Evolutionary conservation across 2,797 vertebrate species (phyloP).

Genomic region (Galaxias olidus): DNA sequence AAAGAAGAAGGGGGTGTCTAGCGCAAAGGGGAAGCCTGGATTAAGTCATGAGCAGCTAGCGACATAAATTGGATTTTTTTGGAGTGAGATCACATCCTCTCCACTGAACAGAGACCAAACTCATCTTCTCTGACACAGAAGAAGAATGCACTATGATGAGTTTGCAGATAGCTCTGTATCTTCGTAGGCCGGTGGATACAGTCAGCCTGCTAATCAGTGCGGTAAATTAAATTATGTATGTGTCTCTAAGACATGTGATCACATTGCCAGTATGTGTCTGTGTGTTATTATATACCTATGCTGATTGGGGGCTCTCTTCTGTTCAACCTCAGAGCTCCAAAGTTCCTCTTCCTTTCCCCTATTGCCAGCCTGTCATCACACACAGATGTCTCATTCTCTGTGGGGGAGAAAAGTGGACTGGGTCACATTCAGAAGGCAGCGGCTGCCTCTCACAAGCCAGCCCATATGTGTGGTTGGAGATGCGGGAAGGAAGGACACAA

Average conservation of each 20-base stretch:
- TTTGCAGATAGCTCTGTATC: slow-evolving; percentile 33
- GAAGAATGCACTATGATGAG: slow-evolving; percentile 29
- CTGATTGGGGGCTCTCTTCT: slow-evolving; percentile 52
- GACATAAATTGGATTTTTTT: slow-evolving; percentile 82
- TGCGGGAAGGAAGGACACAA: slow-evolving; percentile 66
- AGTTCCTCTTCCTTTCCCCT: slow-evolving; percentile 58
- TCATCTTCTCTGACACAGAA: slow-evolving; percentile 41
- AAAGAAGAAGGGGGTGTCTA: slow-evolving; percentile 27
- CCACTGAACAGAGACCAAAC: slow-evolving; percentile 72
- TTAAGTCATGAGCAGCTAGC: slow-evolving; percentile 75
- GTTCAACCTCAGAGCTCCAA: slow-evolving; percentile 56
- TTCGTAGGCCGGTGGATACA: background rate
- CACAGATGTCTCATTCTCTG: slow-evolving; percentile 58
- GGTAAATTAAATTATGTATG: slow-evolving; percentile 30
- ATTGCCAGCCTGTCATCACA: slow-evolving; percentile 50
- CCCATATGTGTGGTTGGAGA: slow-evolving; percentile 67
- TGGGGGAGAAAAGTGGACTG: slow-evolving; percentile 30
- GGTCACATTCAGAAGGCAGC: slow-evolving; percentile 50
- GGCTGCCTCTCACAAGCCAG: slow-evolving; percentile 65
- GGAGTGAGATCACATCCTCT: slow-evolving; percentile 88
- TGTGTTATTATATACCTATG: slow-evolving; percentile 63
- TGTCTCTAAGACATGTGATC: slow-evolving; percentile 38
- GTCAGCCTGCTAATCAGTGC: slow-evolving; percentile 25
- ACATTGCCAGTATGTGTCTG: slow-evolving; percentile 21
- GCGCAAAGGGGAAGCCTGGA: slow-evolving; percentile 73